Evolutionary conservation across 1,140 invertebrate species (phyloP).

Genomic region (Neotoxoptera formosana): DNA sequence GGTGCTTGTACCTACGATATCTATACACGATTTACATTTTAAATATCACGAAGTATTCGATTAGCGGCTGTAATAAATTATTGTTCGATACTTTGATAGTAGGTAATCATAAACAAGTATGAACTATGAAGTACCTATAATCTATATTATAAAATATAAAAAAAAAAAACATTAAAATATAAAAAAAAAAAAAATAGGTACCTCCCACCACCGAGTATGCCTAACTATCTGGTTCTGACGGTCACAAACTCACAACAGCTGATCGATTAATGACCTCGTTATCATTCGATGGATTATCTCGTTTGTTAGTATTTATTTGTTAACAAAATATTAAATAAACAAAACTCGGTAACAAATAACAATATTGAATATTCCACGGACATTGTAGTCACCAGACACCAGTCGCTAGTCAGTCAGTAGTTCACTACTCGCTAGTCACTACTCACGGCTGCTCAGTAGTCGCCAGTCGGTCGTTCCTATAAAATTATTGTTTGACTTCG

Average conservation of each 20-base stretch:
- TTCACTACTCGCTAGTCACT: not conserved
- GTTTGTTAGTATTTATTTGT: constrained; percentile 20
- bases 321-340: constrained; percentile 30
- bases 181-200: too few species aligned
- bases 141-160: too few species aligned
- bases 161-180: too few species aligned
- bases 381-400: not conserved
- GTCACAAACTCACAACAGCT: constrained; percentile 2
- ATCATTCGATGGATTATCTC: constrained; percentile 36
- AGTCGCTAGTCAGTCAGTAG: not conserved
- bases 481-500: not conserved
- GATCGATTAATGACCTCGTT: constrained; percentile 42
- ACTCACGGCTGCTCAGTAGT: not conserved
- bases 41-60: not conserved
- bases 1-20: not conserved
- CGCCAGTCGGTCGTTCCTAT: not conserved
- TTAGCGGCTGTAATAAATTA: not conserved
- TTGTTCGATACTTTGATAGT: not conserved
- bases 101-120: too few species aligned
- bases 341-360: constrained; percentile 1
- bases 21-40: not conserved
- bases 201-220: too few species aligned
- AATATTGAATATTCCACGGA: not conserved
- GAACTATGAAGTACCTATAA: too few species aligned
- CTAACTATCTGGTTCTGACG: not conserved